phyloP scores from a whole-genome alignment of 2,888 invertebrate genomes.

The Tetheella fluctuosa region DNA sequence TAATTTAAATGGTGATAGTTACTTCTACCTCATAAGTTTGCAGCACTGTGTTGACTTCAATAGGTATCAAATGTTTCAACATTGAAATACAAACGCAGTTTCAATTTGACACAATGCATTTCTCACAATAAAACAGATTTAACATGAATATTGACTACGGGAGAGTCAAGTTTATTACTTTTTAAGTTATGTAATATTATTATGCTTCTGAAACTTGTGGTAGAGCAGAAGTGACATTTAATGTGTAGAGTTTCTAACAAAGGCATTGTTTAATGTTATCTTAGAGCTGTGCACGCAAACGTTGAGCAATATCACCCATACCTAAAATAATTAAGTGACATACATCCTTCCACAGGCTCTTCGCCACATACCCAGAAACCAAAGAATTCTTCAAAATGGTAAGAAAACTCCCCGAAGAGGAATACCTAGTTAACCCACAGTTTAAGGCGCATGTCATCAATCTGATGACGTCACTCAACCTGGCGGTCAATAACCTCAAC shows the following conservation, averaged over 20 bases:
- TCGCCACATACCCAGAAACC: constrained; percentile 65
- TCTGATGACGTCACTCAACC: constrained; percentile 70
- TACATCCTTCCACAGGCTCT: constrained; percentile 56
- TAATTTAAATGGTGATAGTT: too few relatives aligned
- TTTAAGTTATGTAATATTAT: neutral
- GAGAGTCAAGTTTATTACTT: too few relatives aligned
- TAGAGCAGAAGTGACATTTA: neutral
- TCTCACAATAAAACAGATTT: too few relatives aligned
- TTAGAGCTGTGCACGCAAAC: neutral
- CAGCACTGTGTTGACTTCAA: too few relatives aligned
- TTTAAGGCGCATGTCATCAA: constrained; percentile 80
- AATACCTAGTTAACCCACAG: constrained; percentile 66
- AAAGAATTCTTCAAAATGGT: constrained; percentile 75
- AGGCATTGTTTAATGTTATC: neutral
- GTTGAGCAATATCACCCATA: neutral
- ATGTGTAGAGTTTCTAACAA: neutral
- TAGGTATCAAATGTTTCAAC: too few relatives aligned
- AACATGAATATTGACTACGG: too few relatives aligned
- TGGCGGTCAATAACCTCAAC: constrained; percentile 67
- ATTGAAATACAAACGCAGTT: too few relatives aligned
- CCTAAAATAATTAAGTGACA: neutral
- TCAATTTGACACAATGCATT: too few relatives aligned
- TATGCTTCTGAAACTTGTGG: neutral
- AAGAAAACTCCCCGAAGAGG: constrained; percentile 61
- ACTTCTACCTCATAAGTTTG: too few relatives aligned